Percentiles rank a stretch among this genome's conserved stretches.
These are phyloP conservation scores for Ciconia nigra DNA, from an alignment of 2,797 vertebrate species.

Conservation along the genomic window DNA sequence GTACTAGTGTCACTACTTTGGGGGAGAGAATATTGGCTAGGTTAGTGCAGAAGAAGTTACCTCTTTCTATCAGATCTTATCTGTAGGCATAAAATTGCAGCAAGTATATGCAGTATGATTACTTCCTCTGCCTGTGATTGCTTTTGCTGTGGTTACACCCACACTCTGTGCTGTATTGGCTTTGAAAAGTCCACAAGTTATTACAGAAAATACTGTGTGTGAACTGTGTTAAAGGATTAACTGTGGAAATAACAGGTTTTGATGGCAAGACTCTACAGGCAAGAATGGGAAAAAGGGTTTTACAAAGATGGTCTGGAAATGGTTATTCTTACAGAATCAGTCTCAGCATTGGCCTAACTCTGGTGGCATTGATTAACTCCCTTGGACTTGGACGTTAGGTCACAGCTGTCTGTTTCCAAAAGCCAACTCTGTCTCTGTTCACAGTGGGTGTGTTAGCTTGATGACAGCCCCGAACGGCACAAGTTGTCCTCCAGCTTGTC, in stretches of 20 bases:
- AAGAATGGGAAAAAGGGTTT: background rate
- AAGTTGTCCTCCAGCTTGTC: background rate
- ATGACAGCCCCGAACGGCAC: background rate
- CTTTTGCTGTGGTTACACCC: background rate
- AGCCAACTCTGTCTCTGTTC: background rate
- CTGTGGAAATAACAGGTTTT: background rate
- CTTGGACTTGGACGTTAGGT: background rate
- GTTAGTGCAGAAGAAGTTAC: background rate
- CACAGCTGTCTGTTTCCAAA: background rate
- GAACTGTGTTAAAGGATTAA: background rate
- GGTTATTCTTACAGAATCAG: background rate
- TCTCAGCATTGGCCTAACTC: background rate
- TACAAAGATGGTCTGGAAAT: background rate
- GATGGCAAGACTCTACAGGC: background rate
- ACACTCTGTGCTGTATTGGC: background rate
- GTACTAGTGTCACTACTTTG: background rate
- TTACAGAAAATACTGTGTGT: background rate
- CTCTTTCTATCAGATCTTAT: background rate
- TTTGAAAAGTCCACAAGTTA: background rate
- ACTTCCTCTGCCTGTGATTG: background rate
- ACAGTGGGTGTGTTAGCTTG: background rate
- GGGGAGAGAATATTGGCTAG: background rate
- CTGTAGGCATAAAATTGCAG: background rate
- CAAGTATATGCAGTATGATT: background rate
- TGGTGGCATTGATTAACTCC: background rate